Evolutionary conservation across 1,140 invertebrate species (phyloP), one percentile per base, ranked within the genome.

Genomic region (Rhizoglyphus robini): DNA sequence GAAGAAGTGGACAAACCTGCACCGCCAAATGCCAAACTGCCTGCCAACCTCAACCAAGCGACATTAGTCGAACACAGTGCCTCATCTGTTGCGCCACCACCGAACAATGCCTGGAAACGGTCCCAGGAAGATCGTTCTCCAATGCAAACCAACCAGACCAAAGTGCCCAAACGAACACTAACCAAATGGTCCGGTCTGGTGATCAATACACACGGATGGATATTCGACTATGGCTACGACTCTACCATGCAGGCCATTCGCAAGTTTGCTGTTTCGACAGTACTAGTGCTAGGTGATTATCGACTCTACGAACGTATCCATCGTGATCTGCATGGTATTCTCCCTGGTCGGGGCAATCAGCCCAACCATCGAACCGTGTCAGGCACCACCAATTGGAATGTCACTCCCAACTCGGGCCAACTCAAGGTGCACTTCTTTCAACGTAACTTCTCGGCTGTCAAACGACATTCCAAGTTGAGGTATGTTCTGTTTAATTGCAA

Each of bases 151-250:
- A 54, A 54, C 23, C 15, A 8, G 20, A 54, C 8, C 8, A 54
- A 54, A 54, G 8, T 11, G 8, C 51, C 15, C 8, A 54, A 54
- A 20, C 8, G 20, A 32, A 25, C 15, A 20, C 20, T 54, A 25
- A 54, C 8, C 20, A 54, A 54, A 54, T 54, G 51, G 51, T 54
- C 51, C 8, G 51, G 51, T 32, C 20, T 5, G 5, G 20, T 54
- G 8, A 54, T 54, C 8, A 54, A 54, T 54, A 54, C 51, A 20
- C 51, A 54, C 20, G 51, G 51, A 8, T 54, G 51, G 51, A 54
- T 54, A 11, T 8, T 8, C 20, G 51, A 54, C 20, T 54, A 54
- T 23, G 51, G 51, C 20, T 54, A 54, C 20, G 51, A 54, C 23
- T 54, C 23, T 32, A 54, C 51, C 51, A 54, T 54, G 8, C 8